Conservation (phyloP, 2,113 vertebrate species). For the Crotalus viridis region DNA sequence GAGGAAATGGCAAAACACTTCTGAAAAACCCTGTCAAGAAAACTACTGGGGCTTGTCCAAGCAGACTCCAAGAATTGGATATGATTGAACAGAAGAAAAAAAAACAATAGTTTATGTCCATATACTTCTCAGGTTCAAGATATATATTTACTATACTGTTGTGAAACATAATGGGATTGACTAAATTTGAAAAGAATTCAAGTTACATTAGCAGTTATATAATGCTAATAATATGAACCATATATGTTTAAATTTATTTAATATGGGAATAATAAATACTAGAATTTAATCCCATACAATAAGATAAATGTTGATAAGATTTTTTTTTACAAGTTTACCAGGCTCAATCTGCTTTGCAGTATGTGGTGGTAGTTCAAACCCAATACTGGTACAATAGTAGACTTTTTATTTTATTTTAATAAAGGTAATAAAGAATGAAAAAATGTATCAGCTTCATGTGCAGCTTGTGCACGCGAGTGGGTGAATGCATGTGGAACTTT, state of each 20-base stretch:
- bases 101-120: background rate
- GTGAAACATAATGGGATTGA: background rate
- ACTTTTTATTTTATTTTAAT: background rate
- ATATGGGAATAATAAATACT: background rate
- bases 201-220: background rate
- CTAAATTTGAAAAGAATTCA: background rate
- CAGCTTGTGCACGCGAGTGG: too few species aligned
- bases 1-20: too few species aligned
- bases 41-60: too few species aligned
- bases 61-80: too few species aligned
- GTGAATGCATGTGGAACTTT: too few species aligned
- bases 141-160: background rate
- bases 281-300: background rate
- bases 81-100: too few species aligned
- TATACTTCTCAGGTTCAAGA: background rate
- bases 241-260: background rate
- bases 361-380: background rate
- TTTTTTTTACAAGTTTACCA: background rate
- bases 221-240: background rate
- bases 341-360: background rate
- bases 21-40: too few species aligned
- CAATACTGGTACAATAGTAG: background rate
- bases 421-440: background rate
- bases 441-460: background rate
- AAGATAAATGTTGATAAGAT: background rate